A percentile compares a stretch with the other conserved stretches of the same genome.
These are phyloP conservation scores for Poeciliopsis prolifica DNA, from an alignment of 2,113 vertebrate species.

Conservation along the genomic window DNA sequence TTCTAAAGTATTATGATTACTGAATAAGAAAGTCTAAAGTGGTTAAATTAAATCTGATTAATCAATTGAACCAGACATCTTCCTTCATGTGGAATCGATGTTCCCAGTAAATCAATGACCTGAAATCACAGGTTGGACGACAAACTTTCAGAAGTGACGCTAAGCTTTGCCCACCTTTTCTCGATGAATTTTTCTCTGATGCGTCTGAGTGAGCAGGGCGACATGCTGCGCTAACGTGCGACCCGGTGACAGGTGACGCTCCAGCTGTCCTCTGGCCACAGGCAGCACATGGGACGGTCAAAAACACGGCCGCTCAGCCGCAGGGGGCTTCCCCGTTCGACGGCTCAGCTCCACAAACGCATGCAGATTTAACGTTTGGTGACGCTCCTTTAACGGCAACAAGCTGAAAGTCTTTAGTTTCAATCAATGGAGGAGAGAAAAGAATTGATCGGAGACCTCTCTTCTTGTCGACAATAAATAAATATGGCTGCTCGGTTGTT, in stretches of 20 bases:
- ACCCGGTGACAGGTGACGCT: slow-evolving; percentile 68
- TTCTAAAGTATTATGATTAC: no score
- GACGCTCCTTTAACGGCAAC: neutral
- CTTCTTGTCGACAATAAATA: neutral
- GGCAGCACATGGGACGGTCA: slow-evolving; percentile 67
- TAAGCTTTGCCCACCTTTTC: no score
- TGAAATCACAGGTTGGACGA: no score
- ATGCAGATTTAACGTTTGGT: neutral
- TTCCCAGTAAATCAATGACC: no score
- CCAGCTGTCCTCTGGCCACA: slow-evolving; percentile 71
- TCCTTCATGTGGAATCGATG: no score
- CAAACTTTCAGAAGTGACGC: no score
- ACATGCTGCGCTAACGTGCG: slow-evolving; percentile 51
- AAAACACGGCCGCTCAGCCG: slow-evolving; percentile 37
- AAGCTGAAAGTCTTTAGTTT: neutral
- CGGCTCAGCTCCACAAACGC: neutral
- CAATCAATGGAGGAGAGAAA: neutral
- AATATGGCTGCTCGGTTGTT: neutral
- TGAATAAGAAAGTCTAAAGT: no score
- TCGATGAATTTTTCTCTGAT: neutral
- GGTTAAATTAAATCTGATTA: no score
- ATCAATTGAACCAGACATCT: no score
- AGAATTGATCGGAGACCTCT: neutral
- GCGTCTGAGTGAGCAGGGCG: neutral
- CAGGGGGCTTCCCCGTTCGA: slow-evolving; percentile 18